Conservation (phyloP, 2,888 invertebrate genomes). For the Cheiracanthium punctorium region DNA sequence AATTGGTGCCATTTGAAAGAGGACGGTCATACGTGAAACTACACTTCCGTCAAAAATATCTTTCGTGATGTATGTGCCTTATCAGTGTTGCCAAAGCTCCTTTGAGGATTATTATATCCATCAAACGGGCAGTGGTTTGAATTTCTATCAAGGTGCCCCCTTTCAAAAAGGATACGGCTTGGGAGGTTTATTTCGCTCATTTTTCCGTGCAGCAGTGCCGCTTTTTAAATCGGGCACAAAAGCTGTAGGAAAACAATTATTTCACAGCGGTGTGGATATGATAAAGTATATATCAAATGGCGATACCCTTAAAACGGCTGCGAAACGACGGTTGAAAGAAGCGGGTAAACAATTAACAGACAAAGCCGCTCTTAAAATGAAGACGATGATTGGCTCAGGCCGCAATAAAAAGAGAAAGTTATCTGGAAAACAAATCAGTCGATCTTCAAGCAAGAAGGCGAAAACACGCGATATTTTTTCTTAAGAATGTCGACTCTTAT, state of each 20-base stretch:
- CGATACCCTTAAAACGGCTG: background rate
- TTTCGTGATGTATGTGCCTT: conserved; percentile 20
- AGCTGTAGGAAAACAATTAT: conserved; percentile 41
- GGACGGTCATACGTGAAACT: background rate
- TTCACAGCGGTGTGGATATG: conserved; percentile 26
- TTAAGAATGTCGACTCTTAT: background rate
- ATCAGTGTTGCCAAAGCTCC: conserved; percentile 21
- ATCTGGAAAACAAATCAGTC: background rate
- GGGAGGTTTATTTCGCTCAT: conserved; percentile 18
- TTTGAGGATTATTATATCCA: conserved; percentile 20
- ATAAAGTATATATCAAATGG: conserved; percentile 7
- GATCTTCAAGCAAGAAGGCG: background rate
- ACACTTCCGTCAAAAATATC: conserved; percentile 14
- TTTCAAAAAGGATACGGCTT: conserved; percentile 32
- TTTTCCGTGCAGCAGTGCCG: conserved; percentile 27
- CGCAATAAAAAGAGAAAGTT: conserved; percentile 17
- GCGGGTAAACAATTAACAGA: background rate
- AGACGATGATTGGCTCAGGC: conserved; percentile 24
- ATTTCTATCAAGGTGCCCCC: conserved; percentile 8
- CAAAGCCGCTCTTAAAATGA: background rate
- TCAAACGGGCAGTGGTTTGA: conserved; percentile 9
- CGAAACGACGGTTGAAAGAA: conserved; percentile 6
- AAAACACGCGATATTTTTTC: conserved; percentile 21
- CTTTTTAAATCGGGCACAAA: conserved; percentile 27
- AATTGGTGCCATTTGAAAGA: conserved; percentile 33